Conservation (phyloP, 2,797 vertebrate species). For the Sphaeramia orbicularis region DNA sequence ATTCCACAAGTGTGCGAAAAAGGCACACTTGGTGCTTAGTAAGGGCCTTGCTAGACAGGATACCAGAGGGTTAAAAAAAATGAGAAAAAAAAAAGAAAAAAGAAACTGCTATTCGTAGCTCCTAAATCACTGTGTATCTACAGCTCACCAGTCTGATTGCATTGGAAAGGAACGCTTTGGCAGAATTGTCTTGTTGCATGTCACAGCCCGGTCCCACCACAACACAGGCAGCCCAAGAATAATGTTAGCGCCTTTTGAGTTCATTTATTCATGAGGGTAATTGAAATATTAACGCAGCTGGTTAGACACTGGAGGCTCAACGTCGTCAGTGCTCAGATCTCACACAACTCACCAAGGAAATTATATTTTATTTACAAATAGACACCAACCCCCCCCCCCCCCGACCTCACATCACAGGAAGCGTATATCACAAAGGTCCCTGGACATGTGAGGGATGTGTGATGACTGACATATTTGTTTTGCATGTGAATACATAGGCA, state of each 20-base stretch:
- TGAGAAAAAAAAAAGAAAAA: not conserved
- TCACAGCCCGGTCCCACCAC: conserved; percentile 49
- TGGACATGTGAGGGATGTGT: not conserved
- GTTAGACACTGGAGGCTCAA: conserved; percentile 64
- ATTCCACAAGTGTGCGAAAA: too few relatives aligned
- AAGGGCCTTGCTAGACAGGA: too few relatives aligned
- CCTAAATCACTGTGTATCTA: conserved; percentile 27
- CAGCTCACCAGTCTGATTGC: conserved; percentile 22
- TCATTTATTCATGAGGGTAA: conserved; percentile 82
- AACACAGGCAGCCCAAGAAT: conserved; percentile 61
- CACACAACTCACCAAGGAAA: conserved; percentile 52
- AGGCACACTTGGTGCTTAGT: too few relatives aligned
- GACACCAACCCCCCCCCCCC: conserved; percentile 11
- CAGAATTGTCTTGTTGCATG: conserved; percentile 40
- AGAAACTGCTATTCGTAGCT: conserved; percentile 9
- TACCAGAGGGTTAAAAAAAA: too few relatives aligned
- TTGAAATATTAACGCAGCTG: conserved; percentile 83
- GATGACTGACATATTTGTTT: conserved; percentile 2
- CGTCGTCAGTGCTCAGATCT: conserved; percentile 53
- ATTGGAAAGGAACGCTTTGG: conserved; percentile 38
- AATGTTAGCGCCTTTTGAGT: conserved; percentile 72
- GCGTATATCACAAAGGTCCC: conserved; percentile 10
- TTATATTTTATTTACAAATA: conserved; percentile 75
- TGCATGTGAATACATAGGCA: not conserved
- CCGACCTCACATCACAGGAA: conserved; percentile 35